phyloP scores from a whole-genome alignment of 2,113 vertebrate species.

The Talpa occidentalis region DNA sequence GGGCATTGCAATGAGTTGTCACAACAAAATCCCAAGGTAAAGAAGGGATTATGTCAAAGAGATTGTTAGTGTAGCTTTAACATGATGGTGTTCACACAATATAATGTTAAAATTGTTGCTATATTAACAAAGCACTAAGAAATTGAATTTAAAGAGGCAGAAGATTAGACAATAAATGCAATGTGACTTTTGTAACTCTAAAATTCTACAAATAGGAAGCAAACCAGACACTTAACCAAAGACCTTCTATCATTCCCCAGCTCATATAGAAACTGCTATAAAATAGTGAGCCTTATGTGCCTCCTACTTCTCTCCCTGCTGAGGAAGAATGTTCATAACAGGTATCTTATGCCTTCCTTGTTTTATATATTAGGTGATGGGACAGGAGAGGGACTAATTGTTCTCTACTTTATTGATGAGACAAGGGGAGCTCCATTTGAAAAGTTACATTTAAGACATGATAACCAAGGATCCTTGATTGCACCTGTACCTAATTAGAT shows the following conservation, averaged over 20 bases:
- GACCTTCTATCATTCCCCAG: not conserved
- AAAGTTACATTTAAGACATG: not conserved
- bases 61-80: fast-evolving
- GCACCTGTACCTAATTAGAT: not conserved
- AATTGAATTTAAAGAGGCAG: not conserved
- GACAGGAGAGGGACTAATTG: not conserved
- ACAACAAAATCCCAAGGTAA: not conserved
- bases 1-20: not conserved
- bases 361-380: not conserved
- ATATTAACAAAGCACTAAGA: not conserved
- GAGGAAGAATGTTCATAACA: not conserved
- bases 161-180: not conserved
- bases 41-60: not conserved
- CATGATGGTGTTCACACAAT: not conserved
- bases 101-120: not conserved
- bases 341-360: not conserved
- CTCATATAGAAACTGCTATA: not conserved
- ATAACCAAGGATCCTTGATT: not conserved
- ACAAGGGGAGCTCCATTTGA: not conserved
- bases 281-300: fast-evolving
- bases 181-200: not conserved
- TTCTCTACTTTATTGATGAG: not conserved
- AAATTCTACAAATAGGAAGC: not conserved
- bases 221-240: not conserved
- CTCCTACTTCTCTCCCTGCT: not conserved